phyloP scores from a whole-genome alignment of 1,140 invertebrate genomes.

The Oryctes rhinoceros region DNA sequence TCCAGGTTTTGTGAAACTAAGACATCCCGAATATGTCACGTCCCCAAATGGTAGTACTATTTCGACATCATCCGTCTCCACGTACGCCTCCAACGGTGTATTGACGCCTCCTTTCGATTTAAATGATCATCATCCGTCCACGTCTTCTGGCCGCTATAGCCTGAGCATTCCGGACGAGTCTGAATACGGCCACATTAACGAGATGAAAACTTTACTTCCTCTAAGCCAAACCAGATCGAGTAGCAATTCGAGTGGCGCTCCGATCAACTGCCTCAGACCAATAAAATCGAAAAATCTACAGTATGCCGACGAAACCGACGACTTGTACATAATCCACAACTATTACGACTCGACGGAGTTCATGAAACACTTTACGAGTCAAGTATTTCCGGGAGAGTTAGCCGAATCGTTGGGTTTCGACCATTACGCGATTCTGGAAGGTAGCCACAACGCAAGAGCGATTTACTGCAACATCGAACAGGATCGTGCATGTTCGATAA shows the following conservation, averaged over 20 bases:
- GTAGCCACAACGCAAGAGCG: conserved; percentile 50
- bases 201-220: conserved; percentile 5
- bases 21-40: background rate
- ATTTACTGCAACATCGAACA: conserved; percentile 53
- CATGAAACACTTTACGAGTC: conserved; percentile 53
- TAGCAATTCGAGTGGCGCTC: conserved; percentile 16
- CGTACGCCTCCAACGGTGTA: background rate
- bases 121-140: background rate
- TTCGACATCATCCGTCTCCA: background rate
- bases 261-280: conserved; percentile 6
- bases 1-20: conserved; percentile 52
- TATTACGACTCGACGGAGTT: conserved; percentile 53
- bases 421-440: conserved; percentile 44
- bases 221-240: conserved; percentile 9
- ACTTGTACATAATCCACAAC: conserved; percentile 47
- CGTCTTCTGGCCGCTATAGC: background rate
- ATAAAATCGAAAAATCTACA: conserved; percentile 39
- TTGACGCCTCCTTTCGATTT: background rate
- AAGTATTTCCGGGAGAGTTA: conserved; percentile 51
- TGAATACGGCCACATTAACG: conserved; percentile 7
- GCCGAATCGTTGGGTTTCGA: conserved; percentile 51
- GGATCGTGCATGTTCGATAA: conserved; percentile 43
- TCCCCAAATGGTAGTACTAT: background rate
- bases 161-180: background rate
- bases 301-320: conserved; percentile 11